These are phyloP conservation scores for Parasteatoda lunata DNA, from an alignment of 2,888 invertebrate species.

Conservation along the genomic window DNA sequence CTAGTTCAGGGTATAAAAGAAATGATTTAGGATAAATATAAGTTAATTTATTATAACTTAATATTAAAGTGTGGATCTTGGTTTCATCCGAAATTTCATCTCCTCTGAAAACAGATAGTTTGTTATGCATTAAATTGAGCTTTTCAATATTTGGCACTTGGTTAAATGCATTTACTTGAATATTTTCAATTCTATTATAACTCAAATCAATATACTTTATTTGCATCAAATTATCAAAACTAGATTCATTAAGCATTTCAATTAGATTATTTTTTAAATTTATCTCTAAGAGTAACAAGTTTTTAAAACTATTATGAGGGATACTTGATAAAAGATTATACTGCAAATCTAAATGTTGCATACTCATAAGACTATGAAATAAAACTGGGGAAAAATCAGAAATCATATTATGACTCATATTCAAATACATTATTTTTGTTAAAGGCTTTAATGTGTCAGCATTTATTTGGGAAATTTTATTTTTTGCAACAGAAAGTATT, in stretches of 20 bases:
- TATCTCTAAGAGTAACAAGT: slow-evolving; percentile 70
- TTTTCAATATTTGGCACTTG: slow-evolving; percentile 62
- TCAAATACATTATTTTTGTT: slow-evolving; percentile 80
- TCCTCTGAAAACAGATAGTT: slow-evolving; percentile 77
- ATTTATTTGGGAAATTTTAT: slow-evolving; percentile 71
- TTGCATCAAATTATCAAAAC: slow-evolving; percentile 61
- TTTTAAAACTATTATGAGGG: slow-evolving; percentile 76
- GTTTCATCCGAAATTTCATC: slow-evolving; percentile 71
- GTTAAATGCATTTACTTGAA: slow-evolving; percentile 68
- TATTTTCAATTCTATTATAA: slow-evolving; percentile 68
- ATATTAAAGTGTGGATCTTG: slow-evolving; percentile 74
- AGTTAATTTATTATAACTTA: slow-evolving; percentile 71
- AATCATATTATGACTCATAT: slow-evolving; percentile 87
- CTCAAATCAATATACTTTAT: slow-evolving; percentile 72
- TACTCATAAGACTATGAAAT: slow-evolving; percentile 50
- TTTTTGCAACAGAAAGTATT: slow-evolving; percentile 70
- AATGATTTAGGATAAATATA: slow-evolving; percentile 70
- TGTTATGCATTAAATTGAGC: slow-evolving; percentile 80
- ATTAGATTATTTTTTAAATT: slow-evolving; percentile 70
- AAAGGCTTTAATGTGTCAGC: slow-evolving; percentile 71
- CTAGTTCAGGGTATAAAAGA: slow-evolving; percentile 58
- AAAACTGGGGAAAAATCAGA: slow-evolving; percentile 75
- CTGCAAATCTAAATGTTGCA: slow-evolving; percentile 63
- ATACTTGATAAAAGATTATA: slow-evolving; percentile 75
- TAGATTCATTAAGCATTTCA: slow-evolving; percentile 44